Base-by-base conservation (phyloP, 2,888 invertebrate genomes). In the Ophion ellenae region DNA sequence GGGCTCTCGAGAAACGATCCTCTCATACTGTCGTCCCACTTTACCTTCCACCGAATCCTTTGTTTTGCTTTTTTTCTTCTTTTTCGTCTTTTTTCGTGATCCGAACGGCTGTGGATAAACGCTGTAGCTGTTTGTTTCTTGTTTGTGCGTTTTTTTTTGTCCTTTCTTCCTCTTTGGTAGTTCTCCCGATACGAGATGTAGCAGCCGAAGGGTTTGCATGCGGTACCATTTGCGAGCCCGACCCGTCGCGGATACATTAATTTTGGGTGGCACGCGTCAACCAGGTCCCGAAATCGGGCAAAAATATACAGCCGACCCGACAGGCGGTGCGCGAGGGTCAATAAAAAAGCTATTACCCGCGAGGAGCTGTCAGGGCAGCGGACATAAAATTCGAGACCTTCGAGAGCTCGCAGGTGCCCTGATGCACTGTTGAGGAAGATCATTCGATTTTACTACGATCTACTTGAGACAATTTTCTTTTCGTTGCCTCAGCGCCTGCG, bases 211-310 rank as follows among this genome's bases (percentile, higher is more conserved):
- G 7, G 7, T 40, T 40, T 40, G 7, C 40, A 40, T 40, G 40
- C 40, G 40, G 6, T 40, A 61, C 64, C 74, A 69, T 81, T 75
- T 73, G 74, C 53, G 24, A 59, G 28, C 57, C 40, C 66, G 67
- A 69, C 77, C 59, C 9, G 32, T 3, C 69, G 69, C 69, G 77
- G 59, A 78, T 69, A 78, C 77, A 67, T 78, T 78, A 78, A 78
- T 78, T 78, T 67, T 59, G 77, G 67, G 67, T 78, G 59, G 77
- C 77, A 78, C 77, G 77, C 40, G 40, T 40, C 40, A 7, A 40
- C 40, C 40, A 7, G 6, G 40, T 40, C 40, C 9, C 40, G 40
- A 40, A 40, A 40, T 40, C 40, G 9, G 40, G 40, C 40, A 6
- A 40, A 40, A 40, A 40, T 40, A 40, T 6, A 40, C 7, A 40